Evolutionary conservation across 2,888 invertebrate species (phyloP), one percentile per base, ranked within the genome.

Genomic region (Melanostoma scalare): DNA sequence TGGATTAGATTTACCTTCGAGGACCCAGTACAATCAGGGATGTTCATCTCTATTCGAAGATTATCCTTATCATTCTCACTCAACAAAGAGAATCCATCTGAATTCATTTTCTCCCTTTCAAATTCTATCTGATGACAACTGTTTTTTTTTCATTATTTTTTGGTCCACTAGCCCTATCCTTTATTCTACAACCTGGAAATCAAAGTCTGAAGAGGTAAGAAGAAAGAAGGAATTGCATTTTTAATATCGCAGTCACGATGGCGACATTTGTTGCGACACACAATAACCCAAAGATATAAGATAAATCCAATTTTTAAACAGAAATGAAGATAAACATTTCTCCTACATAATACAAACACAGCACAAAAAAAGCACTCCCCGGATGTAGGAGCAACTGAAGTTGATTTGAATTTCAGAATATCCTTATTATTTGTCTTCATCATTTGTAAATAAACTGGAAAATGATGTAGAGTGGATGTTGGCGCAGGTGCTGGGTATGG

Each of bases 341-440:
- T 33, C 2, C 2, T 2, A 9, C 50, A 65, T 3, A 31, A 33
- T 40, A 1, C 3, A 9, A 60, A n/a, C 10, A 3, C 2, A 31
- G 6, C 33, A 35, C 33, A 48, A 8, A 50, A 5, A 40, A n/a
- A 42, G 35, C 35, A 4, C 65, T 42, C 48, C 38, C 9, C n/a
- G 9, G 48, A 38, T 61, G 38, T 56, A 46, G 67, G 55, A 55
- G 40, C 50, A 72, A 55, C 10, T 84, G 78, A 73, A 84, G 78
- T 69, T 65, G 61, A 78, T 84, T 69, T 78, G 69, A 78, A 78
- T 74, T 77, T 78, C 38, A 73, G 71, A 84, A 84, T 69, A 63
- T 56, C 68, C 82, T 69, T 73, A 82, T 69, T 73, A 82, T 82
- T 73, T 68, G 72, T 75, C 69, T 71, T 69, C 67, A 50, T 73